Base-by-base conservation (phyloP, 2,113 vertebrate species). In the Carassius auratus region DNA sequence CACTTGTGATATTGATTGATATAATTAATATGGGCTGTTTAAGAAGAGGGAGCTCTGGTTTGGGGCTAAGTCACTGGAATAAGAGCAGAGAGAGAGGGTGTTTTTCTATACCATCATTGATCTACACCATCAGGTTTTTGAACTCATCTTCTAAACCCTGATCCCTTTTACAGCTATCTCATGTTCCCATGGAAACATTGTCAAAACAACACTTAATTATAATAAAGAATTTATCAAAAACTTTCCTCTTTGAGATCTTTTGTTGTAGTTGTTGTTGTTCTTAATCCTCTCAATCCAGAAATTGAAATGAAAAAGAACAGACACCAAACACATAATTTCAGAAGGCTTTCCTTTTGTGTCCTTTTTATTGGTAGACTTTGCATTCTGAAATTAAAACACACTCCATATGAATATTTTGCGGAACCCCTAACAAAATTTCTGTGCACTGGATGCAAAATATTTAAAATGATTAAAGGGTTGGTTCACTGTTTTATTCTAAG, bases 121-220 rank as follows among this genome's bases (percentile, higher is more conserved):
- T 50, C 36, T 74, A 81, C 81, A 83, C 55, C 74, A 84, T 84
- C 62, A 73, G 62, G 77, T 84, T 81, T 89, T 75, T 85, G 76
- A 66, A 64, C 36, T 85, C 77, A 86, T 84, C 62, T 75, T 59
- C 84, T 84, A 36, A 84, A 84, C 59, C 68, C 36, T 9, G 64
- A 33, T 3, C 55, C 61, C 76, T 84, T 84, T 86, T 50, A 81
- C 57, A 85, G 42, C 76, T 86, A 89, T 88, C 64, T 83, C 85
- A 89, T 89, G 85, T 87, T 86, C 64, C 89, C 77, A 88, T 89
- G 82, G 85, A 88, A 85, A 85, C 68, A 86, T 59, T 74, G 62
- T 81, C 84, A 81, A 74, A 87, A 81, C 57, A 62, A 81, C 73
- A 50, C 23, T 69, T 85, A 80, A 73, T 62, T 12, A 80, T 55